Evolutionary conservation across 2,113 vertebrate genomes (phyloP).

Genomic region (Plotosus lineatus): DNA sequence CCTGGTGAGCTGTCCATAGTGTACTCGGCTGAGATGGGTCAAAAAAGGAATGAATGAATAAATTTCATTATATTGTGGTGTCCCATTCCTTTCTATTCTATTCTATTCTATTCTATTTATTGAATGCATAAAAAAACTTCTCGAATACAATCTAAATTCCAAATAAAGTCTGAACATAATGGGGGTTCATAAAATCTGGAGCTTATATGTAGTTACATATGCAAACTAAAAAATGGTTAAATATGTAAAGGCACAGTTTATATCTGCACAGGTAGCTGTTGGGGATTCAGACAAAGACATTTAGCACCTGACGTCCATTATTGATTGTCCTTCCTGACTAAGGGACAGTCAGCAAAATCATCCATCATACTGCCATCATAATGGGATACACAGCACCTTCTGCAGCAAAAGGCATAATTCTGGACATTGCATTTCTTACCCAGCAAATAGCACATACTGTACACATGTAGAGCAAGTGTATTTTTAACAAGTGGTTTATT

Average conservation of each 20-base stretch:
- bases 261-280: neutral
- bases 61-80: too few relatives aligned
- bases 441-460: too few relatives aligned
- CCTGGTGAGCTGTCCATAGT: too few relatives aligned
- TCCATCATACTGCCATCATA: neutral
- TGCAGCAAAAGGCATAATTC: neutral
- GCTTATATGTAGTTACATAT: neutral
- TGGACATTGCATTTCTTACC: too few relatives aligned
- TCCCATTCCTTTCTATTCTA: neutral
- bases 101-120: neutral
- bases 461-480: too few relatives aligned
- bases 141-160: neutral
- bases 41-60: too few relatives aligned
- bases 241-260: neutral
- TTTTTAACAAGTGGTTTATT: too few relatives aligned
- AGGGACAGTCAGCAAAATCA: neutral
- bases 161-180: neutral
- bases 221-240: neutral
- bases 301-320: neutral
- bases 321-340: neutral
- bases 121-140: neutral
- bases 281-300: neutral
- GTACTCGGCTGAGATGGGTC: too few relatives aligned
- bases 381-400: neutral
- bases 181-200: neutral